A percentile compares a stretch with the other conserved stretches of the same genome.
Evolutionary conservation across 2,888 invertebrate species (phyloP).

Genomic region (Odontomyia ornata): DNA sequence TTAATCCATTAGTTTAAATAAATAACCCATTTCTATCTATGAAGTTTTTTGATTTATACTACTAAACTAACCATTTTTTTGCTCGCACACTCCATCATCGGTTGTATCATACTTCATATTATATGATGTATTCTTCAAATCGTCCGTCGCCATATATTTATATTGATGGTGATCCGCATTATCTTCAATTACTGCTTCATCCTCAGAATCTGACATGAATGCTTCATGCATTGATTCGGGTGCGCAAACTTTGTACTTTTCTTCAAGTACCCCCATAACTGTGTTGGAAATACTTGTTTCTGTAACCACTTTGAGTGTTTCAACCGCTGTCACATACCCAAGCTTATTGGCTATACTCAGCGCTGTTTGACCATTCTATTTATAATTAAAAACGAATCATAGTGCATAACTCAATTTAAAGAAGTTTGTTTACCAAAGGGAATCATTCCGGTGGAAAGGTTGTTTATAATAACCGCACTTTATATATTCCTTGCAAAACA

Average conservation of each 20-base stretch:
- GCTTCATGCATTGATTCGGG: slow-evolving; percentile 99
- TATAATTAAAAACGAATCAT: not conserved
- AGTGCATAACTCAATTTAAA: no score
- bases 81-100: slow-evolving; percentile 61
- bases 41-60: no score
- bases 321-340: slow-evolving; percentile 98
- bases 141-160: slow-evolving; percentile 83
- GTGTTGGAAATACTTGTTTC: slow-evolving; percentile 77
- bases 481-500: no score
- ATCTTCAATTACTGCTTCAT: slow-evolving; percentile 81
- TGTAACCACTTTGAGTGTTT: slow-evolving; percentile 92
- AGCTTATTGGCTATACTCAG: slow-evolving; percentile 95
- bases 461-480: no score
- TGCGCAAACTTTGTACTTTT: slow-evolving; percentile 95
- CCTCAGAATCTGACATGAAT: slow-evolving; percentile 98
- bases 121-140: slow-evolving; percentile 80
- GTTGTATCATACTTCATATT: slow-evolving; percentile 77
- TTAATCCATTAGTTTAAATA: not conserved
- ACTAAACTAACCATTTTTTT: slow-evolving; percentile 38
- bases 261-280: slow-evolving; percentile 70
- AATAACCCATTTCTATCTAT: not conserved
- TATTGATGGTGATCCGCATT: slow-evolving; percentile 74
- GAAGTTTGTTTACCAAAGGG: no score
- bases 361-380: slow-evolving; percentile 94
- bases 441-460: no score